Evolutionary conservation across 92 coral and sea anemone genomes (phyloP).

Genomic region (Heteractis magnifica): DNA sequence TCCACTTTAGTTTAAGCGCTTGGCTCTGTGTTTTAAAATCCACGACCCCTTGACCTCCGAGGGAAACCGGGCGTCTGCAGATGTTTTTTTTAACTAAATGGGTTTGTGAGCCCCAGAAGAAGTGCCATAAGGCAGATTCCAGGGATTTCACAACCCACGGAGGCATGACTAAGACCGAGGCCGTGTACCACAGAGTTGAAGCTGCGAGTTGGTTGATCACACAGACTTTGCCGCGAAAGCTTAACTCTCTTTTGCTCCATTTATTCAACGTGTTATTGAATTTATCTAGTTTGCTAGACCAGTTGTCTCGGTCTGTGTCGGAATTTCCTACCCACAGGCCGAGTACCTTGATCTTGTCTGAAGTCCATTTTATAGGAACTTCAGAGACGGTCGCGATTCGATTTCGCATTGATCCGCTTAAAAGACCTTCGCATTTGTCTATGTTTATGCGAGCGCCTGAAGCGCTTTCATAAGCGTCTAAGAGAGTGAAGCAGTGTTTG

Average conservation of each 20-base stretch:
- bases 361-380: neutral
- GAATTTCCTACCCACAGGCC: slow-evolving; percentile 7
- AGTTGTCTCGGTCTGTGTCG: neutral
- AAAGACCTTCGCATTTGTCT: slow-evolving; percentile 17
- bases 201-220: slow-evolving; percentile 23
- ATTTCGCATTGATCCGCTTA: neutral
- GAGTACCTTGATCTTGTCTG: neutral
- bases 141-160: too few relatives aligned
- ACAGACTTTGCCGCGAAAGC: slow-evolving; percentile 23
- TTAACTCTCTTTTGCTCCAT: slow-evolving; percentile 17
- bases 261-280: neutral
- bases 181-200: slow-evolving; percentile 15
- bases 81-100: neutral
- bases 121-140: neutral
- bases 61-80: neutral
- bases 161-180: neutral
- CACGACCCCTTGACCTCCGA: neutral
- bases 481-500: neutral
- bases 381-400: too few relatives aligned
- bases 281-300: neutral
- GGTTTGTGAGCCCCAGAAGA: too few relatives aligned
- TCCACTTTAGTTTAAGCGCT: too few relatives aligned
- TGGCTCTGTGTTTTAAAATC: too few relatives aligned
- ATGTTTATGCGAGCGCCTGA: slow-evolving; percentile 25
- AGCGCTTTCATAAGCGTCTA: neutral